Conservation (phyloP, 2,888 invertebrate species). For the Ophion slaviceki region DNA sequence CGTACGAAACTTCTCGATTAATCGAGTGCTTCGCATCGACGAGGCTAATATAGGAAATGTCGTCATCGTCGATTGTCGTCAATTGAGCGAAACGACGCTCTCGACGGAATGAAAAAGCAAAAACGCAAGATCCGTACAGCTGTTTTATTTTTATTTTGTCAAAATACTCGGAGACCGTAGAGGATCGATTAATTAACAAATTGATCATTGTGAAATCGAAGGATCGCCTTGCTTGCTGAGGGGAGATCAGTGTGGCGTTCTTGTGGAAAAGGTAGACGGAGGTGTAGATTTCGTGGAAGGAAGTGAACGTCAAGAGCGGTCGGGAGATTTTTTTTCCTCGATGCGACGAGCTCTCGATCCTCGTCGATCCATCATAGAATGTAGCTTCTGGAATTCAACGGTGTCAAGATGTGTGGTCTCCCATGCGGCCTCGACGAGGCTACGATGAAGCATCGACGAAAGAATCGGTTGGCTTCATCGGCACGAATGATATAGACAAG, state of each 20-base stretch:
- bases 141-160: neutral
- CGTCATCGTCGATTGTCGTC: neutral
- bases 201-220: conserved; percentile 21
- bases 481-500: conserved; percentile 34
- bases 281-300: conserved; percentile 70
- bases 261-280: conserved; percentile 36
- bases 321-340: conserved; percentile 45
- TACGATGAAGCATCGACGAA: conserved; percentile 69
- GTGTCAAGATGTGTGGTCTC: conserved; percentile 81
- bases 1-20: conserved; percentile 28
- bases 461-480: conserved; percentile 71
- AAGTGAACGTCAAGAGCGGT: conserved; percentile 61
- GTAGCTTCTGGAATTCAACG: conserved; percentile 81
- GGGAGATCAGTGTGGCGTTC: conserved; percentile 36
- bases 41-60: conserved; percentile 38
- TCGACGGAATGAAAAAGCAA: too few species aligned
- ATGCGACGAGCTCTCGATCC: conserved; percentile 58
- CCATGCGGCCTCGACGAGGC: conserved; percentile 54
- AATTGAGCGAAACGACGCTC: neutral
- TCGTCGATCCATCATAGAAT: conserved; percentile 82
- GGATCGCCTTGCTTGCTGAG: conserved; percentile 38
- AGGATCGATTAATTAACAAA: conserved; percentile 54
- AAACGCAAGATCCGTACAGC: too few species aligned
- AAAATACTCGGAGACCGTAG: neutral
- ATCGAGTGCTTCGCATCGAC: conserved; percentile 18